Base-by-base conservation (phyloP, 2,888 invertebrate genomes). In the Drosophila cognata region DNA sequence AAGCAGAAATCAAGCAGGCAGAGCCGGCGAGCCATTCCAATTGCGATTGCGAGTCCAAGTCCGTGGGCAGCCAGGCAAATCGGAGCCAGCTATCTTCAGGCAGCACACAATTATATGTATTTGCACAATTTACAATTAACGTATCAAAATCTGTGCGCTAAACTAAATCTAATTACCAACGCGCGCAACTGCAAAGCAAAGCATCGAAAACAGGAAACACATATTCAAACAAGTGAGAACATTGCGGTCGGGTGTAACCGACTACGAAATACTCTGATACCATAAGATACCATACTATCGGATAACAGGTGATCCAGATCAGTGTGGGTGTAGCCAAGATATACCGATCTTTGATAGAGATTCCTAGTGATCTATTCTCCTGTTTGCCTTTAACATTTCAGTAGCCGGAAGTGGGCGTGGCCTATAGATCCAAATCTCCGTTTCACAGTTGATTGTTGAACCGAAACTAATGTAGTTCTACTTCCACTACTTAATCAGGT, bases 71-170 rank as follows among this genome's bases (percentile, higher is more conserved):
- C 79, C 75, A 79, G 84, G 82, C 84, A 79, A 79, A 83, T 74
- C 83, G 81, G 71, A 74, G 72, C 69, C 72, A 74, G 43, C 69
- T 68, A 71, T 76, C 75, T 71, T 51, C 64, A 55, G 63, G 73
- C 68, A 62, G 76, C 61, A 67, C 73, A 74, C 85, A 88, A 87
- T 87, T 84, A 88, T 84, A 86, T 82, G 67, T 82, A 84, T 82
- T 87, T 86, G 86, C 86, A 86, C 88, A 82, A 82, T 86, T 87
- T 77, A 84, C 87, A 87, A 87, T 87, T 87, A 87, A 88, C 86
- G 86, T 86, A 88, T 87, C 84, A 87, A 87, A 88, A 88, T 82
- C 84, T 81, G 79, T 81, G 75, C 72, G 85, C 81, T 88, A 81
- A 87, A 84, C 88, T 86, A 82, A 86, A 86, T 82, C 88, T 86